Conservation (phyloP, 2,888 invertebrate genomes). For the Epirrhoe tristata region DNA sequence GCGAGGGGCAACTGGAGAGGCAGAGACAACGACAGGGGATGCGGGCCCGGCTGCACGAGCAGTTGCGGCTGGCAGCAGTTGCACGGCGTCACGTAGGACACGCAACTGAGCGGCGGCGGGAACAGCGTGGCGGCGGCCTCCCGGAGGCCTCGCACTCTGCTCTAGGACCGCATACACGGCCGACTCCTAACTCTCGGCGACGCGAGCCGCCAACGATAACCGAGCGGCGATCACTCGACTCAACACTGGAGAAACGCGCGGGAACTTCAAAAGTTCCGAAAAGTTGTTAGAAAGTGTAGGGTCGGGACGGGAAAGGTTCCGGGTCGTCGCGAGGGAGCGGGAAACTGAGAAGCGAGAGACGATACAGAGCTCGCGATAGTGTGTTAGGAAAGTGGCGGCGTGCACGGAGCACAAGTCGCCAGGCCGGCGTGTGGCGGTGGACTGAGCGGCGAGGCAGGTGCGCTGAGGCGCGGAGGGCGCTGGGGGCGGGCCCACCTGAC, state of each 20-base stretch:
- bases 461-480: slow-evolving; percentile 75
- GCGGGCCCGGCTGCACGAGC: slow-evolving; percentile 78
- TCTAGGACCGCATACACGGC: slow-evolving; percentile 84
- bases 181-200: slow-evolving; percentile 75
- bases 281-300: slow-evolving; percentile 58
- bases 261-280: slow-evolving; percentile 56
- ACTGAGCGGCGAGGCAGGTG: slow-evolving; percentile 78
- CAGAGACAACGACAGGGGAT: slow-evolving; percentile 75
- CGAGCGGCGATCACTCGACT: slow-evolving; percentile 35
- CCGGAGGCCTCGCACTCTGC: slow-evolving; percentile 80
- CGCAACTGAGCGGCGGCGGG: slow-evolving; percentile 85
- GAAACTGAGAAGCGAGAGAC: slow-evolving; percentile 81
- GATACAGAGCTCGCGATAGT: slow-evolving; percentile 82
- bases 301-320: slow-evolving; percentile 60
- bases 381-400: slow-evolving; percentile 82
- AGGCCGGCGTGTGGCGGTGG: slow-evolving; percentile 76
- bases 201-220: slow-evolving; percentile 68
- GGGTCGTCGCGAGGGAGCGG: slow-evolving; percentile 72
- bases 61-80: slow-evolving; percentile 78
- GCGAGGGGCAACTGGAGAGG: slow-evolving; percentile 80
- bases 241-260: slow-evolving; percentile 59
- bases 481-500: slow-evolving; percentile 84
- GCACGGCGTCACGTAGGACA: slow-evolving; percentile 84
- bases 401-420: slow-evolving; percentile 83
- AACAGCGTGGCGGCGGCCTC: slow-evolving; percentile 86